Conservation (phyloP, 2,113 vertebrate species). For the Menura novaehollandiae region DNA sequence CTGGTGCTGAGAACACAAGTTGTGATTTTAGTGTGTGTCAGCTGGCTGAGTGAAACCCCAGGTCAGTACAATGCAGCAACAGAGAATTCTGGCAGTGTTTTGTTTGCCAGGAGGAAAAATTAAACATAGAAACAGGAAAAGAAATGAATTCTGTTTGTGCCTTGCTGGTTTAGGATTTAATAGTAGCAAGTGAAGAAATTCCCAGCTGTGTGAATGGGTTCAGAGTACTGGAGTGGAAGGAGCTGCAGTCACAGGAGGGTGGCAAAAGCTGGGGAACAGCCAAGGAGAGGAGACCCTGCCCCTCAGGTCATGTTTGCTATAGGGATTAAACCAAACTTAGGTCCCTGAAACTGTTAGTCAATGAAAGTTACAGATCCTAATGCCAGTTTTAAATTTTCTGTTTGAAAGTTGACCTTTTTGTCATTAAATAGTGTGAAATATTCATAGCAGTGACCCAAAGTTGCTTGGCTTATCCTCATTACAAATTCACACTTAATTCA, state of each 20-base stretch:
- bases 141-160: not conserved
- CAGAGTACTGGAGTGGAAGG: not conserved
- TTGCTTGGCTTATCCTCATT: not conserved
- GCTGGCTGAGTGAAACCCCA: not conserved
- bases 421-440: not conserved
- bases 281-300: not conserved
- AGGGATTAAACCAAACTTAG: not conserved
- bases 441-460: not conserved
- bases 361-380: not conserved
- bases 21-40: not conserved
- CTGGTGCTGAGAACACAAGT: not conserved
- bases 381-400: rapidly evolving
- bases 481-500: not conserved
- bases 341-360: not conserved
- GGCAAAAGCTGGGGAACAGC: not conserved
- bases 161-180: not conserved
- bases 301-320: not conserved
- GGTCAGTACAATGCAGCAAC: not conserved
- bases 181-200: not conserved
- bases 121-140: not conserved
- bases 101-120: not conserved
- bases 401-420: not conserved
- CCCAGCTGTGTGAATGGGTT: not conserved
- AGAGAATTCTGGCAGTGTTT: not conserved
- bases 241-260: not conserved